These are phyloP conservation scores for Taenioides sp. DNA, from an alignment of 2,797 vertebrate species.

Conservation along the genomic window DNA sequence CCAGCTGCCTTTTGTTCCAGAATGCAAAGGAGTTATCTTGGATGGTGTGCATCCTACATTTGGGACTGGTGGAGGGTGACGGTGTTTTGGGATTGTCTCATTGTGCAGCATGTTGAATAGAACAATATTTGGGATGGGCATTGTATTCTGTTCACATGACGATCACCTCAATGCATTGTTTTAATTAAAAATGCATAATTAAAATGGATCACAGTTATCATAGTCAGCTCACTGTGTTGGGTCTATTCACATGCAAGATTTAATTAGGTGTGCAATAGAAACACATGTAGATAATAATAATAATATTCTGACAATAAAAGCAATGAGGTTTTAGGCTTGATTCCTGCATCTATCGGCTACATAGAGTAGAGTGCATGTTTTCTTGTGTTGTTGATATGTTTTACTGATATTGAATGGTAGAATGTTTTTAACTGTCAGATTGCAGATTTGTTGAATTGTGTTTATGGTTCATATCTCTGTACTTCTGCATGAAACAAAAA, in stretches of 20 bases:
- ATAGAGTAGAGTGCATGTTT: background rate
- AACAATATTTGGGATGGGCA: conserved; percentile 32
- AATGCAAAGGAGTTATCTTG: conserved; percentile 46
- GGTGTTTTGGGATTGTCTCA: conserved; percentile 48
- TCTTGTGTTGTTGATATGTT: background rate
- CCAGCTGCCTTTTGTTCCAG: conserved; percentile 57
- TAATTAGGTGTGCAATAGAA: background rate
- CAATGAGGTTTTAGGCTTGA: background rate
- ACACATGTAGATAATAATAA: background rate
- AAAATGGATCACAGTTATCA: conserved; percentile 34
- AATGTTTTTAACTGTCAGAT: too few species aligned
- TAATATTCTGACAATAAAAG: background rate
- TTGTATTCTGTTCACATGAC: conserved; percentile 38
- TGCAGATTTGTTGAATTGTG: too few species aligned
- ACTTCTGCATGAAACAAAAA: too few species aligned
- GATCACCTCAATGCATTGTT: conserved; percentile 48
- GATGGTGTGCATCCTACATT: conserved; percentile 53
- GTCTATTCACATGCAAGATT: background rate
- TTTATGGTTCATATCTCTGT: too few species aligned
- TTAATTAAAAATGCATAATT: conserved; percentile 60
- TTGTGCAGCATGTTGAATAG: conserved; percentile 22
- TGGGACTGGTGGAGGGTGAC: conserved; percentile 48
- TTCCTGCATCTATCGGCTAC: background rate
- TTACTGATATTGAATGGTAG: too few species aligned
- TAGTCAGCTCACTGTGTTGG: conserved; percentile 7